A percentile compares a stretch with the other conserved stretches of the same genome.
Conservation (phyloP, 2,888 invertebrate species). For the Hydraecia micacea region DNA sequence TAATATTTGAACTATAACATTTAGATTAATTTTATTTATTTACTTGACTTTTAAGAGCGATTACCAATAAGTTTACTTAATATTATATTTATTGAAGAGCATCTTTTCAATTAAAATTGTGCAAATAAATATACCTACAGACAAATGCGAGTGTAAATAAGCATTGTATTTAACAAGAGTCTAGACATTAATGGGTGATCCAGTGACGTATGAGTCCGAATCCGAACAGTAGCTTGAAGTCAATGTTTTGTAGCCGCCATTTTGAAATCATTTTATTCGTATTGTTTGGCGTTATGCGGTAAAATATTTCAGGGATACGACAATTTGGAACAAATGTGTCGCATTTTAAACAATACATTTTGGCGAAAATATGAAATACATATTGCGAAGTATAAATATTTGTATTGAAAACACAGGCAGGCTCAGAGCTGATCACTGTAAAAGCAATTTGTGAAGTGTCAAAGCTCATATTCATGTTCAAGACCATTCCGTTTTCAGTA, state of each 20-base stretch:
- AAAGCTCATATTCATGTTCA: conserved; percentile 33
- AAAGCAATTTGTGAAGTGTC: conserved; percentile 53
- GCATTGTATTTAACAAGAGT: conserved; percentile 28
- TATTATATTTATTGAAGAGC: neutral
- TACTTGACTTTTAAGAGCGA: neutral
- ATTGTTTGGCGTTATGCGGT: conserved; percentile 41
- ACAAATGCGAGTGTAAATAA: conserved; percentile 17
- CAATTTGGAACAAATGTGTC: conserved; percentile 33
- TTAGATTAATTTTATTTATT: conserved; percentile 17
- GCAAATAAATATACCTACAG: conserved; percentile 21
- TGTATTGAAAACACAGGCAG: conserved; percentile 27
- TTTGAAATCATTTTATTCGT: conserved; percentile 36
- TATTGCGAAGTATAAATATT: conserved; percentile 25
- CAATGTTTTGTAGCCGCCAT: conserved; percentile 18
- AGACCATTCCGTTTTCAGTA: conserved; percentile 29
- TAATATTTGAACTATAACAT: neutral
- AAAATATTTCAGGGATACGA: conserved; percentile 21
- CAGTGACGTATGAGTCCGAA: conserved; percentile 15
- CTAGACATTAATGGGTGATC: conserved; percentile 24
- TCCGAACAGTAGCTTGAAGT: conserved; percentile 6
- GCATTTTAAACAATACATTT: conserved; percentile 32
- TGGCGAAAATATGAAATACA: conserved; percentile 15
- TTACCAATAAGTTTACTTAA: neutral
- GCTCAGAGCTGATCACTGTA: conserved; percentile 31
- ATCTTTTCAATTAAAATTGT: conserved; percentile 10